Evolutionary conservation across 2,113 vertebrate species (phyloP), one percentile per base, ranked within the genome.

Genomic region (Gymnobelideus leadbeateri): DNA sequence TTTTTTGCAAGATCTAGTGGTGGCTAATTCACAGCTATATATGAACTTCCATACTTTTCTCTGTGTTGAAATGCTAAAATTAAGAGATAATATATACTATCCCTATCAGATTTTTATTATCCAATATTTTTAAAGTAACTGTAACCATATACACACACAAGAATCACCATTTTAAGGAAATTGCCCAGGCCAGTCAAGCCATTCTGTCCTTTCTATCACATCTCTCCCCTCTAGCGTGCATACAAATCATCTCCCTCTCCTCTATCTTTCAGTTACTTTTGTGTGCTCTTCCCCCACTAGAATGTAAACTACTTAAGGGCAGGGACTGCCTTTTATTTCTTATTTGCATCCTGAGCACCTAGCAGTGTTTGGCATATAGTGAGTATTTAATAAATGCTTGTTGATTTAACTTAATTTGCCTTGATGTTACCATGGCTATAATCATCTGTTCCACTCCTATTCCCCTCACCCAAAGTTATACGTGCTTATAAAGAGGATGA

Each of bases 51-150:
- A 43, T 91, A 92, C 31, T 53, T 94, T 68, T 68, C 31, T 68
- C 14, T 61, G 28, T 94, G 77, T 12, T 90, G 92, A 92, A 95
- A 94, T 91, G 55, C 23, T 91, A 3, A 91, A 95, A 50, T 84
- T 28, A 2, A 61, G 28, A 31, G 57, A 61, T 28, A n/a, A n/a
- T n/a, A n/a, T 12, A 0, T 84, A 21, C 68, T 43, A 43, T 95
- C 91, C 91, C 52, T 92, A 91, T 8, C 94, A 46, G 93, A 89
- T 23, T 25, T 23, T 95, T 95, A 5, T 91, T 94, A 31, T 31
- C 5, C 0, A 91, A 1, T 94, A 89, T 57, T 95, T 95, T 89
- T 28, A 92, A 96, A 95, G 2, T 6, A n/a, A n/a, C n/a, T n/a
- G n/a, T n/a, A n/a, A n/a, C n/a, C n/a, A n/a, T n/a, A n/a, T n/a